phyloP scores from a whole-genome alignment of 2,888 invertebrate species.

The Agonum fuliginosum region DNA sequence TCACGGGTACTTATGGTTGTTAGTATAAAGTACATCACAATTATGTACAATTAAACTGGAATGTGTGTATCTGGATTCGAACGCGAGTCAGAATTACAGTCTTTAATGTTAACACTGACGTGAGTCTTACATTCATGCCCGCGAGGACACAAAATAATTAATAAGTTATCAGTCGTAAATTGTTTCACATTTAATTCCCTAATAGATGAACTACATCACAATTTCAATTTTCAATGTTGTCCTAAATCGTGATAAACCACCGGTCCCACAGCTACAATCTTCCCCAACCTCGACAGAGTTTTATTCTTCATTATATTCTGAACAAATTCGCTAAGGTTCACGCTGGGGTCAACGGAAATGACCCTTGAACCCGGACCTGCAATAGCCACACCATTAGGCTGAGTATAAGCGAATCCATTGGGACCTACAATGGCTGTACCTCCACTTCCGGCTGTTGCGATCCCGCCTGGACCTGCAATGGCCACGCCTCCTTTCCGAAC shows the following conservation, averaged over 20 bases:
- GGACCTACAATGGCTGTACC: conserved; percentile 89
- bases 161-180: conserved; percentile 26
- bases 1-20: too few relatives aligned
- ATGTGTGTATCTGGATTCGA: too few relatives aligned
- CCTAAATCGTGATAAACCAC: conserved; percentile 79
- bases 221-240: conserved; percentile 23
- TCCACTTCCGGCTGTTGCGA: conserved; percentile 86
- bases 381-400: conserved; percentile 84
- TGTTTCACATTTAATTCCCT: not conserved
- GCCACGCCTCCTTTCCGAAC: conserved; percentile 86
- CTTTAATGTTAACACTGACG: too few relatives aligned
- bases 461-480: conserved; percentile 88
- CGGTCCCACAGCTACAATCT: conserved; percentile 84
- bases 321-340: conserved; percentile 77
- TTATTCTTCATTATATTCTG: conserved; percentile 69
- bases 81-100: too few relatives aligned
- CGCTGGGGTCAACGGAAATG: conserved; percentile 78
- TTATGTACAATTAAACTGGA: too few relatives aligned
- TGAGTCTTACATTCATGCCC: too few relatives aligned
- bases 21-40: too few relatives aligned
- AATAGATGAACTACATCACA: not conserved
- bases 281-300: conserved; percentile 77
- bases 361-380: conserved; percentile 85
- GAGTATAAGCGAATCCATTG: conserved; percentile 84
- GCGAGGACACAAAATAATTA: not conserved